These are phyloP conservation scores for Sericinus montela DNA, from an alignment of 2,888 invertebrate species.

Conservation along the genomic window DNA sequence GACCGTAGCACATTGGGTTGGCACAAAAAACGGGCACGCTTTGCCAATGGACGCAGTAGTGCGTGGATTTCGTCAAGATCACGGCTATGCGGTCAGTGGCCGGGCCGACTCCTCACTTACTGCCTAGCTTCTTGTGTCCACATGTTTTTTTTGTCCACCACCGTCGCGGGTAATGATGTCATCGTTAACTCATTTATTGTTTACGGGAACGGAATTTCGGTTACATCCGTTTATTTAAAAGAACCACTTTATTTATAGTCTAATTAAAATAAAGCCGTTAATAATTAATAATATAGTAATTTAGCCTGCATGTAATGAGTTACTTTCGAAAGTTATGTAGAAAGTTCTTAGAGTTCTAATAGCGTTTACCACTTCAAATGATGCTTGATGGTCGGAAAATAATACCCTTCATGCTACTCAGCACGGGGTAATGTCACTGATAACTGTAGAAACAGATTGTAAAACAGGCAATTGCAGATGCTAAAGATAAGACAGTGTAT, in stretches of 20 bases:
- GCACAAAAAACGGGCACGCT: too few relatives aligned
- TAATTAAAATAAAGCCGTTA: background rate
- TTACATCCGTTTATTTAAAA: conserved; percentile 14
- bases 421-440: conserved; percentile 17
- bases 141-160: conserved; percentile 50
- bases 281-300: background rate
- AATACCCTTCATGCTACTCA: conserved; percentile 29
- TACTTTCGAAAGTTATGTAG: conserved; percentile 16
- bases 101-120: conserved; percentile 44
- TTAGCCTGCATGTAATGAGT: background rate
- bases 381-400: conserved; percentile 40
- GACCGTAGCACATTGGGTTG: too few relatives aligned
- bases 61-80: conserved; percentile 60
- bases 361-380: conserved; percentile 21
- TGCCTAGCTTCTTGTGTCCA: conserved; percentile 48
- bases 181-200: conserved; percentile 39
- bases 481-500: conserved; percentile 9
- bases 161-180: conserved; percentile 56
- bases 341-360: conserved; percentile 20
- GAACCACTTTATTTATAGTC: background rate
- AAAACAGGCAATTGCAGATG: conserved; percentile 8
- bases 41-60: conserved; percentile 30
- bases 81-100: conserved; percentile 66
- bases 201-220: conserved; percentile 10
- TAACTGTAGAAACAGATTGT: conserved; percentile 14